phyloP scores from a whole-genome alignment of 2,888 invertebrate genomes.

The Cheilosia vernalis region DNA sequence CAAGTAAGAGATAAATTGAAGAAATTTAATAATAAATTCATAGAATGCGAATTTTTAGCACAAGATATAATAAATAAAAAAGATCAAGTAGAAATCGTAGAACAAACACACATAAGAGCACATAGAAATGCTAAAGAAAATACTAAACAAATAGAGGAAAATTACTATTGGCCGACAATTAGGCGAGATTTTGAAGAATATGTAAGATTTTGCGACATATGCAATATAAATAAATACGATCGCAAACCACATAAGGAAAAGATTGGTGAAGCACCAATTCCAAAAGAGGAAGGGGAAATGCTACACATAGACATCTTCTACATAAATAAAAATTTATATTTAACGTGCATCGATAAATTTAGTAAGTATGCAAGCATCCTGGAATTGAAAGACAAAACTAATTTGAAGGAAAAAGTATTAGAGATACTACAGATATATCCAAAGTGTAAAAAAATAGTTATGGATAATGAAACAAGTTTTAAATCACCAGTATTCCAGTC shows the following conservation, averaged over 20 bases:
- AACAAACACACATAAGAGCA: constrained; percentile 34
- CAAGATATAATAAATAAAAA: constrained; percentile 23
- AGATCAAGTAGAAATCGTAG: constrained; percentile 16
- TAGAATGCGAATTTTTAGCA: constrained; percentile 15
- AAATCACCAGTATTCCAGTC: constrained; percentile 55
- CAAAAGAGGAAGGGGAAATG: no score
- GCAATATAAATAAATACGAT: no score
- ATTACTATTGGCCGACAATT: constrained; percentile 38
- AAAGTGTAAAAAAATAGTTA: constrained; percentile 33
- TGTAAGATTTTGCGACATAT: no score
- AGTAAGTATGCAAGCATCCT: no score
- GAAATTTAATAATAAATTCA: constrained; percentile 4
- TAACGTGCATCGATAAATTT: no score
- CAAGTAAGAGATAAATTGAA: constrained; percentile 8
- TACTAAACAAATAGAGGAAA: constrained; percentile 44
- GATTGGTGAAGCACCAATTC: no score
- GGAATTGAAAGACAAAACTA: constrained; percentile 39
- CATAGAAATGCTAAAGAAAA: constrained; percentile 43
- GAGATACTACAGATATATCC: constrained; percentile 55
- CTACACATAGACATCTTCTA: no score
- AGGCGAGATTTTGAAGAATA: no score
- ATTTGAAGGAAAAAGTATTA: constrained; percentile 51
- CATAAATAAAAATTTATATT: no score
- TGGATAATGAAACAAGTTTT: constrained; percentile 68
- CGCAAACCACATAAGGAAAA: no score